Base-by-base conservation (phyloP, 1,140 invertebrate genomes). In the Drusus annulatus region DNA sequence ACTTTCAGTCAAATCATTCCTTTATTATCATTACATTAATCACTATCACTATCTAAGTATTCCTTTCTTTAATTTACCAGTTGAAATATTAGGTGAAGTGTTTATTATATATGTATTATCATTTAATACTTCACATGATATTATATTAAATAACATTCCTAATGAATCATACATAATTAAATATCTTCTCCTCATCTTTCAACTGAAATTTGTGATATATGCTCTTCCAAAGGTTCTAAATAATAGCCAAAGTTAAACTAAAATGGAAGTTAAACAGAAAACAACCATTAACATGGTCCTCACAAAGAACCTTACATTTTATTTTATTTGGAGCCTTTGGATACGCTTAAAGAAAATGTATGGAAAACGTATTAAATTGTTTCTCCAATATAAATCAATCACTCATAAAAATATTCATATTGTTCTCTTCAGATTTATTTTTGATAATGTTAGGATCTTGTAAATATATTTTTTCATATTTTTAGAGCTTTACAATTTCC, bases 21-120 rank as follows among this genome's bases (percentile, higher is more conserved):
- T 65, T 65, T n/a, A 25, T 28, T 65, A 65, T 65, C 25, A 65
- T 65, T n/a, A 65, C 60, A 63, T 63, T 63, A 63, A 63, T 31
- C 62, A 25, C 62, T n/a, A 21, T 45, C 25, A 65, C 28, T 65
- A n/a, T 28, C n/a, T 65, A 21, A 25, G 2, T 65, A 28, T 65
- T 65, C 28, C 28, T 65, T 65, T 65, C 62, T 25, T 13, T 65
- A 16, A 65, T 31, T 65, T 19, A 17, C 3, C 50, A 23, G 68
- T 71, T 71, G 68, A 25, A 71, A 71, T 13, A 71, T 71, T 13
- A 52, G 19, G 17, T 71, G 68, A 71, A 71, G 3, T 71, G 7
- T 36, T 36, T 28, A 28, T 28, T 28, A n/a, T n/a, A n/a, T n/a
- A n/a, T n/a, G n/a, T n/a, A 28, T 28, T 28, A 28, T 28, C 25